A percentile compares a stretch with the other conserved stretches of the same genome.
phyloP scores from a whole-genome alignment of 2,797 vertebrate species.

The Dipus sagitta region DNA sequence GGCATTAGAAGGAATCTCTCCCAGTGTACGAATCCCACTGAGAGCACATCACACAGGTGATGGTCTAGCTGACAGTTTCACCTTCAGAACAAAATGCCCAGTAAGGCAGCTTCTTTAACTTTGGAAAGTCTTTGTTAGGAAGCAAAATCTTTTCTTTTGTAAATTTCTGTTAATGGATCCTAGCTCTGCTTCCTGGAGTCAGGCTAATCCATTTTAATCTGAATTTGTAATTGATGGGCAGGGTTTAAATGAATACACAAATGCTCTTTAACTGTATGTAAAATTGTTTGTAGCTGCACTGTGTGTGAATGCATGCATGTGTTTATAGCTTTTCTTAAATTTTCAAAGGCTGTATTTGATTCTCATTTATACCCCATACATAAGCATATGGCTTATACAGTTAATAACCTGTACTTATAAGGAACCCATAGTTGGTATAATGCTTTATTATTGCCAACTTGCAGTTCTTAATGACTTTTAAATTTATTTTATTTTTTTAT shows the following conservation, averaged over 20 bases:
- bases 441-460: not conserved
- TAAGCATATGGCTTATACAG: not conserved
- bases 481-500: not conserved
- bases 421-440: not conserved
- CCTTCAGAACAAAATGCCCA: slow-evolving; percentile 21
- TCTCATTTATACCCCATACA: not conserved
- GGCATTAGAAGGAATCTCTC: not conserved
- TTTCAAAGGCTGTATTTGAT: not conserved
- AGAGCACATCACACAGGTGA: not conserved
- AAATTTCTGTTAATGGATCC: not conserved
- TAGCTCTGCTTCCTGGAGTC: not conserved
- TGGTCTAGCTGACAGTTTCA: not conserved
- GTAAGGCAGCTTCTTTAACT: slow-evolving; percentile 39
- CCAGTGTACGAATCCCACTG: not conserved
- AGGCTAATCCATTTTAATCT: slow-evolving; percentile 34
- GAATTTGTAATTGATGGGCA: slow-evolving; percentile 21
- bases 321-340: slow-evolving; percentile 8
- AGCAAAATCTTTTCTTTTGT: slow-evolving; percentile 50
- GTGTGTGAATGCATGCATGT: not conserved
- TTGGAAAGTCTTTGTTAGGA: slow-evolving; percentile 58
- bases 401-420: not conserved
- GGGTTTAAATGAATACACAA: not conserved
- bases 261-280: not conserved
- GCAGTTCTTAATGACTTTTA: not conserved
- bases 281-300: not conserved